Percentiles rank a stretch among this genome's conserved stretches.
These are phyloP conservation scores for Cephalopterus ornatus DNA, from an alignment of 2,113 vertebrate species.

Conservation along the genomic window DNA sequence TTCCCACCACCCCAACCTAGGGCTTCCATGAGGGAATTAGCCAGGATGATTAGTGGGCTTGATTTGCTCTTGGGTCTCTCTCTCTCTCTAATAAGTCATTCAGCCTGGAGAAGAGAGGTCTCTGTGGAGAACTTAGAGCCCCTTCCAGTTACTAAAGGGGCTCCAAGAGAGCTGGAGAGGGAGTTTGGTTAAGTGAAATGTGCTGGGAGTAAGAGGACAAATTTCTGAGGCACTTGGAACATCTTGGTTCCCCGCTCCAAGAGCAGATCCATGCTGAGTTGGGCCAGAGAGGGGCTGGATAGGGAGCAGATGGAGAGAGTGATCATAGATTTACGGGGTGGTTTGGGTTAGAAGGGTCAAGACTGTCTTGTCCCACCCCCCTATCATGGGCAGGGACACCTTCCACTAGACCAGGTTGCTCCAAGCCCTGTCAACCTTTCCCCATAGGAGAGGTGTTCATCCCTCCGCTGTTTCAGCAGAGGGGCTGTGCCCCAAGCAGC, in stretches of 20 bases:
- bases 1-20: fast-evolving
- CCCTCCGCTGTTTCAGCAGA: not conserved
- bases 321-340: not conserved
- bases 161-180: not conserved
- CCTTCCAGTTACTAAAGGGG: not conserved
- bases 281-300: not conserved
- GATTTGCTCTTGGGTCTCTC: not conserved
- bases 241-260: not conserved
- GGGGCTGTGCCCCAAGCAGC: not conserved
- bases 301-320: not conserved
- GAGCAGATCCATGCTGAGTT: fast-evolving
- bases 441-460: not conserved
- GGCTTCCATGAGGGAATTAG: not conserved
- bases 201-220: not conserved
- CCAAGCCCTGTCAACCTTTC: not conserved
- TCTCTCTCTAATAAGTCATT: not conserved
- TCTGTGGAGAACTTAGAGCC: not conserved
- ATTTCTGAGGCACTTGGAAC: not conserved
- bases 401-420: not conserved
- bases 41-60: fast-evolving
- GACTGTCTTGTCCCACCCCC: not conserved
- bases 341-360: not conserved
- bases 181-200: not conserved
- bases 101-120: not conserved
- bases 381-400: not conserved